Evolutionary conservation across 1,140 invertebrate species (phyloP), one percentile per base, ranked within the genome.

Genomic region (Panagrolaimus sp.): DNA sequence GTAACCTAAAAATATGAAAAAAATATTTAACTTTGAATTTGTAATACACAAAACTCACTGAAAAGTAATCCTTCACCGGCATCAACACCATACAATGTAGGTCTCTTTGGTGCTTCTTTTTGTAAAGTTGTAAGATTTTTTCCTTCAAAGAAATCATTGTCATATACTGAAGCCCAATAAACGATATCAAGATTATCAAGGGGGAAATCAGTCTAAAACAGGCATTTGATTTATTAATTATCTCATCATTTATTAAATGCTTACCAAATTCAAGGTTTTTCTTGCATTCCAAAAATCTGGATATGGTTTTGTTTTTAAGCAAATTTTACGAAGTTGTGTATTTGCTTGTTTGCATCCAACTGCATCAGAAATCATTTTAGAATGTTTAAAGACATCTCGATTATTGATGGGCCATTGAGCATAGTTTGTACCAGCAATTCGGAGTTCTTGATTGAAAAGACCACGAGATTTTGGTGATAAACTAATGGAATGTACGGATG

Each of bases 401-500:
- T 20, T 20, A 0, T 27, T 20, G 14, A 57, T 25, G n/a, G 51
- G 20, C 11, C 11, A 57, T 1, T 25, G 20, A 23, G 20, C 51
- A 20, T 25, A 25, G 4, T 38, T 38, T 38, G 31, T 4, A 57
- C 13, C 51, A 11, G 51, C 20, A 11, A 25, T 20, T 1, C 20
- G 51, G 4, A 57, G n/a, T 27, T 20, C 20, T 25, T 57, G 27
- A 13, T 57, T 57, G n/a, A n/a, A 57, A 20, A 57, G 27, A 1
- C 27, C 13, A 20, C 51, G 51, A 25, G 51, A 20, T 25, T 57
- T 85, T 1, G 91, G 91, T 0, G 91, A 92, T 65, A 93, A 86
- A 62, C 92, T 86, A 77, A 92, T 91, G 4, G 91, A 85, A 53
- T 82, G 83, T 0, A 92, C 91, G 25, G 91, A 91, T 16, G 90